A percentile compares a stretch with the other conserved stretches of the same genome.
Evolutionary conservation across 2,888 invertebrate species (phyloP).

Genomic region (Liposcelis brunnea): DNA sequence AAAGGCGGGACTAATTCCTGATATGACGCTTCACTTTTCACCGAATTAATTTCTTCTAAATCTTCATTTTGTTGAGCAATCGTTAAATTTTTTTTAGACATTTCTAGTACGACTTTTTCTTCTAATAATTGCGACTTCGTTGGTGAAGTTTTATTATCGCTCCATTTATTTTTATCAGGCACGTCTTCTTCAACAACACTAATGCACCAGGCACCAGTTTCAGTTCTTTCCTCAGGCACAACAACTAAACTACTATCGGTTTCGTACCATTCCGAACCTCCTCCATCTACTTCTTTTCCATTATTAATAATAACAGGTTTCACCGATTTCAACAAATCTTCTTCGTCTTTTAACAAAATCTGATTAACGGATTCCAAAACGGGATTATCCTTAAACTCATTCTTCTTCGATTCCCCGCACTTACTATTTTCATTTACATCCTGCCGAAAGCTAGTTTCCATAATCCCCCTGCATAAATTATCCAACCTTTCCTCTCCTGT

Average conservation of each 20-base stretch:
- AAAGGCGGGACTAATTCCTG: constrained; percentile 13
- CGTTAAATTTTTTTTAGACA: constrained; percentile 24
- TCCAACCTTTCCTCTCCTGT: constrained; percentile 3
- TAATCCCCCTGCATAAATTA: constrained; percentile 34
- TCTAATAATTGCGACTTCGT: constrained; percentile 19
- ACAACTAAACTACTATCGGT: constrained; percentile 10
- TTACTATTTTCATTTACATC: too few relatives aligned
- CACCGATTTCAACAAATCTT: constrained; percentile 28
- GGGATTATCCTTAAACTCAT: constrained; percentile 54
- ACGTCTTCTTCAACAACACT: not conserved
- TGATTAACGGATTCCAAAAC: constrained; percentile 75
- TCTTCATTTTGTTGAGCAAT: constrained; percentile 26
- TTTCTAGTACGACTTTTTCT: constrained; percentile 24
- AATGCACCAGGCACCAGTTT: constrained; percentile 5
- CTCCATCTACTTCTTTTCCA: constrained; percentile 13
- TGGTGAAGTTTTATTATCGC: constrained; percentile 13
- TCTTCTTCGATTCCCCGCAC: constrained; percentile 9
- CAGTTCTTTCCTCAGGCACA: not conserved
- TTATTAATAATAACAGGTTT: constrained; percentile 19
- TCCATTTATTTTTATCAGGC: not conserved
- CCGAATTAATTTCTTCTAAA: constrained; percentile 24
- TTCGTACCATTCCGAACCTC: constrained; percentile 14
- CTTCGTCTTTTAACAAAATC: constrained; percentile 57
- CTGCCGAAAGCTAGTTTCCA: constrained; percentile 31
- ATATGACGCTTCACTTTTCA: constrained; percentile 9